Evolutionary conservation across 2,888 invertebrate genomes (phyloP), one percentile per base, ranked within the genome.

Genomic region (Euproctis similis): DNA sequence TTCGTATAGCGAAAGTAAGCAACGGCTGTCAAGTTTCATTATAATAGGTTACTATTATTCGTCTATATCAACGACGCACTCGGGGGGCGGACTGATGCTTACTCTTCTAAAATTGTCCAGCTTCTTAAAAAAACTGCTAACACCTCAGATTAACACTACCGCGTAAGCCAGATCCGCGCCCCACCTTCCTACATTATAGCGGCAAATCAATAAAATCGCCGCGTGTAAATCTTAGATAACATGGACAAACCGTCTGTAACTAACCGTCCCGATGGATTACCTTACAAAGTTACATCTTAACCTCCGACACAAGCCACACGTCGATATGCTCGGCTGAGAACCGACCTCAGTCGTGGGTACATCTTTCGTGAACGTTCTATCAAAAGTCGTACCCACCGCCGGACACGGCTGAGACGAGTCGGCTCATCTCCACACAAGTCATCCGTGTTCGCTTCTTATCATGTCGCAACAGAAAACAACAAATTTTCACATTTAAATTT

Each of bases 121-220:
- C 42, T 46, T 50, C 48, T 34, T 65, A 70, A 38, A 67, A 19
- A 64, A 69, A 67, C 63, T 58, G 49, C 50, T 64, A 61, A 65
- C 66, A 68, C 65, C 52, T 61, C 53, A 45, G 56, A 53, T 50
- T 53, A 59, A 56, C 58, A 61, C 57, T 59, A 59, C 36, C 34
- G 35, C 51, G 48, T n/a, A n/a, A n/a, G n/a, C n/a, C 54, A 39
- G 42, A 43, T 40, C 39, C 42, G 45, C 39, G 36, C 43, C 41
- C 61, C 54, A 53, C 67, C 61, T 56, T 56, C 59, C 66, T 70
- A 64, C 56, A 50, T 12, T 58, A 67, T 68, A 60, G 64, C 81
- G 78, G 77, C 78, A 64, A 78, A 64, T 81, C 81, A 81, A 81
- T 80, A 78, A 75, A 80, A 80, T 74, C 69, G 71, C 80, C 80